Evolutionary conservation across 2,888 invertebrate species (phyloP), one percentile per base, ranked within the genome.

Genomic region (Caradrina kadenii): DNA sequence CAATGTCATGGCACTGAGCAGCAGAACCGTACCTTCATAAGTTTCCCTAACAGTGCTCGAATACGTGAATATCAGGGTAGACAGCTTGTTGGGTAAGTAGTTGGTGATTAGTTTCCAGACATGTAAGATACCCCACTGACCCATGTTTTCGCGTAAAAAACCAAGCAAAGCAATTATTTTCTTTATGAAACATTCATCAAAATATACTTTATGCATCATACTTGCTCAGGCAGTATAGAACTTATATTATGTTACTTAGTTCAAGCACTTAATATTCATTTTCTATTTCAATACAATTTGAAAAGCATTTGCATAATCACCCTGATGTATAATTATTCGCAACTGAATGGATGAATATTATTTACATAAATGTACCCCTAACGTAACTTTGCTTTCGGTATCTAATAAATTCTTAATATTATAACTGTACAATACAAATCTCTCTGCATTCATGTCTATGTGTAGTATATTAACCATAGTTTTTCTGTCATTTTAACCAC

Each of bases 11-110:
- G 81, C 53, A 74, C 76, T 52, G 72, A 85, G 50, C 88, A 89
- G 65, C 92, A 92, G 67, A 88, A 85, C 82, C 91, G 95, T 21
- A 87, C 87, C n/a, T 94, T 96, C 81, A 86, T 96, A 45, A 93
- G 80, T 72, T 91, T 95, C 67, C 84, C 94, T 13, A 90, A 90
- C 78, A 89, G 93, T 63, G 96, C 90, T 69, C 93, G 94, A 80
- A 97, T 96, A 69, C 97, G 97, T 85, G 96, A 97, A 86, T 98
- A 98, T 87, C 96, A 96, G 86, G 97, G 97, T 74, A 96, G 97
- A 86, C 97, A 98, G 91, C 92, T 98, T 71, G 96, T 98, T 76
- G 98, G 98, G 98, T 98, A 93, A 96, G 96, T 92, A 45, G 49
- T 49, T 68, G 64, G 22, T 53, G 7, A 35, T 22, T 53, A 19